These are phyloP conservation scores for Henricia sp. DNA, from an alignment of 53 echinoderm and acorn worm genomes.

Conservation along the genomic window DNA sequence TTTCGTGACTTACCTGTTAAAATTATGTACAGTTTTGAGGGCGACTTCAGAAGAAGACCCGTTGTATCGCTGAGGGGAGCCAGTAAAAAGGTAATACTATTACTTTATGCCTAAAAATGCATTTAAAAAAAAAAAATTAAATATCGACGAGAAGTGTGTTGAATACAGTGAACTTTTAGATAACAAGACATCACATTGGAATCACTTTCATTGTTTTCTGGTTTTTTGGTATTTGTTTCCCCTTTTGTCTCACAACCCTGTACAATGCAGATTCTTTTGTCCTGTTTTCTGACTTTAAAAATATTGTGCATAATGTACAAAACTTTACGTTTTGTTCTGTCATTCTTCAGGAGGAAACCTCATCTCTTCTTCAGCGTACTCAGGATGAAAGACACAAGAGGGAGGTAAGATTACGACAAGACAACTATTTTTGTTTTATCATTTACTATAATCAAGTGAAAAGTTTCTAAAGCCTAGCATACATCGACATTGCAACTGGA, in stretches of 20 bases:
- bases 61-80: constrained; percentile 93
- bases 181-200: neutral
- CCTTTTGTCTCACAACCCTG: neutral
- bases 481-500: too few species aligned
- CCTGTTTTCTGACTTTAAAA: neutral
- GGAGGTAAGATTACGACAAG: constrained; percentile 68
- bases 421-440: neutral
- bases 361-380: constrained; percentile 83
- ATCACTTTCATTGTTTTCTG: neutral
- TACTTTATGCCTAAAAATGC: neutral
- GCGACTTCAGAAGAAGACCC: constrained; percentile 86
- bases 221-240: neutral
- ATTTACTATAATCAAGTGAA: neutral
- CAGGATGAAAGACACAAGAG: constrained; percentile 88
- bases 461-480: too few species aligned
- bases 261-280: neutral
- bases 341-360: constrained; percentile 74
- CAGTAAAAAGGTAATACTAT: constrained; percentile 83
- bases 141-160: neutral
- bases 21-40: constrained; percentile 92
- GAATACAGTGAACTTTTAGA: neutral
- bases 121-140: neutral
- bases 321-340: neutral
- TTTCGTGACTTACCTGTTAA: neutral
- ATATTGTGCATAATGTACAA: neutral